Base-by-base conservation (phyloP, 92 coral and sea anemone genomes). In the Umimayanthus kanabou region DNA sequence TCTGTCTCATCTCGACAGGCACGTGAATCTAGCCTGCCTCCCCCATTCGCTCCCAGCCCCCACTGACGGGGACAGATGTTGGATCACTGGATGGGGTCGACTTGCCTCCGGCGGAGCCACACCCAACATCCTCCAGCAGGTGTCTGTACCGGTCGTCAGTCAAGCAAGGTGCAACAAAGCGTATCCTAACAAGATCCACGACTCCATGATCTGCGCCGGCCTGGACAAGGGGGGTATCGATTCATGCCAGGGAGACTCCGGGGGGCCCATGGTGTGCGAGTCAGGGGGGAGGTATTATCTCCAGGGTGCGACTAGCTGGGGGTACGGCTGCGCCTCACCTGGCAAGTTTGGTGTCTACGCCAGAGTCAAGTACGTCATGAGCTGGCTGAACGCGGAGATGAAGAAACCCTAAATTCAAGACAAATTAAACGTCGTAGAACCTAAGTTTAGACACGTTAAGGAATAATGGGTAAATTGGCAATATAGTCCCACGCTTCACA, bases 31-130 rank as follows among this genome's bases (percentile, higher is more conserved):
- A 2, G 98, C 93, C 0, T 95, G 98, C 80, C 96, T 95, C 7
- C 98, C 98, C 15, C 83, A 91, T 13, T 77, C 85, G 18, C 88
- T 89, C n/a, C 49, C 80, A 37, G 92, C 91, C 3, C 95, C 95
- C 39, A 66, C 70, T 23, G 92, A 93, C 55, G 93, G 93, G 3
- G 61, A 33, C 5, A 79, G 29, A 73, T 95, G 98, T 76, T 91
- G 93, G 92, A 83, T 95, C 45, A 93, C 98, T 33, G 98, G 98
- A n/a, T 95, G 96, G 96, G 98, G 98, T 5, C 89, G 92, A n/a
- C 85, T 93, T 10, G 49, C 95, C 13, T 88, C 96, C 18, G 96
- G 94, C 6, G 96, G 96, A 5, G 58, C 88, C 14, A 37, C 87
- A 0, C 90, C 95, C 23, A 84, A 85, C 70, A 23, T 55, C 40